Evolutionary conservation across 1,140 invertebrate genomes (phyloP), one percentile per base, ranked within the genome.

Genomic region (Mamestra configurata): DNA sequence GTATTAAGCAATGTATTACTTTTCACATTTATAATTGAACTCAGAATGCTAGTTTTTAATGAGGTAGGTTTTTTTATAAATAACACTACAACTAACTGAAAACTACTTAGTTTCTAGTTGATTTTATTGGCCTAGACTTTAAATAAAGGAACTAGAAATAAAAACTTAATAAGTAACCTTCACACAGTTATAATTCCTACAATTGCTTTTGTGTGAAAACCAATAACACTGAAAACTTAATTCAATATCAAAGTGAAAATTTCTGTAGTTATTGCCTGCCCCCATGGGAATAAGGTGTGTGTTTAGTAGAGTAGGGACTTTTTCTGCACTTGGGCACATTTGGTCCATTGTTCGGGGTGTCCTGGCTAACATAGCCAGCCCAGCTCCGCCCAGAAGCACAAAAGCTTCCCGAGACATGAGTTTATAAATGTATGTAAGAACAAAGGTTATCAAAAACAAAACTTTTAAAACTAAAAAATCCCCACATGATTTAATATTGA

Each of bases 71-170:
- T 53, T 24, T 11, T 4, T 57, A 24, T 27, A 49, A 49, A 4
- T 49, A 49, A 6, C 15, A 49, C 43, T n/a, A 49, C 43, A 49
- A 0, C n/a, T n/a, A 15, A n/a, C 43, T 49, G 7, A 55, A 13
- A 57, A 57, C 0, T 27, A 15, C 10, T 24, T 57, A 27, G 66
- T 70, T 70, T 70, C 66, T 70, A 70, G 3, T 70, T 70, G 10
- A 57, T 57, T 57, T 27, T 24, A 24, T 70, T 46, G 22, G 37
- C 37, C 40, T 70, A 70, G 66, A 68, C 13, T 24, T 24, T 13
- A 15, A 15, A 15, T 13, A 13, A 13, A 24, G 13, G 8, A 15
- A 70, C 1, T 46, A 70, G 37, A 46, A 46, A 20, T 46, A 24
- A 46, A 15, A 43, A 49, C 15, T 43, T 10, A 49, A n/a, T 15